phyloP scores from a whole-genome alignment of 2,797 vertebrate genomes.

The Nasua narica region DNA sequence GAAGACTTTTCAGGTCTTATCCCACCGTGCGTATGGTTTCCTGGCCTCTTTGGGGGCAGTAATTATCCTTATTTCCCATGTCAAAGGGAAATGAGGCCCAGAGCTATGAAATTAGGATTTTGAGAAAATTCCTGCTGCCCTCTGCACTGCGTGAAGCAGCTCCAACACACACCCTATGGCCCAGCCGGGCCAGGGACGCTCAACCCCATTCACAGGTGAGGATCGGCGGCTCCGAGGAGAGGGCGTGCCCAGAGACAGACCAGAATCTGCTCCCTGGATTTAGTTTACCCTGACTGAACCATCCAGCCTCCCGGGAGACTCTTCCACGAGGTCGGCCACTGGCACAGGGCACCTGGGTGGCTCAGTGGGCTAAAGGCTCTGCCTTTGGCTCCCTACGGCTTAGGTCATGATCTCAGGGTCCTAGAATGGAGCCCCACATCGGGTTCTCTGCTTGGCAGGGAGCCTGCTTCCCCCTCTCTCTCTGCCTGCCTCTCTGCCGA shows the following conservation, averaged over 20 bases:
- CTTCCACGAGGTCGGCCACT: background rate
- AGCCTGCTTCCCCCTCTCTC: too few species aligned
- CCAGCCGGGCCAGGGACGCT: background rate
- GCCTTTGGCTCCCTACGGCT: too few species aligned
- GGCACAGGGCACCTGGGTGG: too few species aligned
- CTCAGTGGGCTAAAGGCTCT: too few species aligned
- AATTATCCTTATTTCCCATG: background rate
- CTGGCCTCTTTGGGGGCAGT: background rate
- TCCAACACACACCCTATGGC: background rate
- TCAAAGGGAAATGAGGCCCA: background rate
- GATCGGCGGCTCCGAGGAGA: background rate
- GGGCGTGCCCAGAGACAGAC: background rate
- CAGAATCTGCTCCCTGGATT: background rate
- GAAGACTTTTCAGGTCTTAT: background rate
- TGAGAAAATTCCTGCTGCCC: background rate
- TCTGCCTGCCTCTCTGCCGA: too few species aligned
- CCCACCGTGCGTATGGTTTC: fast-evolving
- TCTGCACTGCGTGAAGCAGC: background rate
- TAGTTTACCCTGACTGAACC: background rate
- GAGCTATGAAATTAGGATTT: background rate
- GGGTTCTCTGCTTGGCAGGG: too few species aligned
- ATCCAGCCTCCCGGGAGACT: background rate
- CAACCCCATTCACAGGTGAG: background rate
- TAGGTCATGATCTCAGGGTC: too few species aligned
- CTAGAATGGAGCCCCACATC: too few species aligned